A percentile compares a stretch with the other conserved stretches of the same genome.
Conservation (phyloP, 2,113 vertebrate genomes). For the Hepsetus odoe region DNA sequence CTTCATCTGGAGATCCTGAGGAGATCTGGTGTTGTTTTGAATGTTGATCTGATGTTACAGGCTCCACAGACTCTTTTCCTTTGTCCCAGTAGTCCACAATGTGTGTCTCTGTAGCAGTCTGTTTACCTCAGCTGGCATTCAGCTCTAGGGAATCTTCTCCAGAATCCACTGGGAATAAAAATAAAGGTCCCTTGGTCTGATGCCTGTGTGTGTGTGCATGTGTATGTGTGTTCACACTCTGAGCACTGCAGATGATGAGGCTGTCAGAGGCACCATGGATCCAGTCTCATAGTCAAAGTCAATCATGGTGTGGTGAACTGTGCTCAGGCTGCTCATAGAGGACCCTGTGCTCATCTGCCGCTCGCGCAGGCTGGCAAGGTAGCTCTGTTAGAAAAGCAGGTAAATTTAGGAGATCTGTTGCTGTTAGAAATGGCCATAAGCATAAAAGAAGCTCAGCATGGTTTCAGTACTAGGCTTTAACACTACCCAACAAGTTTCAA, state of each 20-base stretch:
- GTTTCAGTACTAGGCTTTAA: too few species aligned
- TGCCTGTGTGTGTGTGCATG: background rate
- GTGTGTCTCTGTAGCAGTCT: background rate
- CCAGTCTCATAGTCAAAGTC: conserved; percentile 84
- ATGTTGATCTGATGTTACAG: too few species aligned
- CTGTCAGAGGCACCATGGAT: conserved; percentile 80
- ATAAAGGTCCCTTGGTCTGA: background rate
- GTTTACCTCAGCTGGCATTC: background rate
- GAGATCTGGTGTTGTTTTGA: background rate
- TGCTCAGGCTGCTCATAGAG: conserved; percentile 75
- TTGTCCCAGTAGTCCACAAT: background rate
- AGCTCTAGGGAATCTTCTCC: background rate
- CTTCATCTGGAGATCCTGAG: background rate
- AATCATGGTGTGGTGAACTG: conserved; percentile 72
- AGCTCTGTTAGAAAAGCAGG: conserved; percentile 73
- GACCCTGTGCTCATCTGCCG: conserved; percentile 76
- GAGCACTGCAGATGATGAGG: conserved; percentile 63
- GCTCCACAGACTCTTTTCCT: background rate
- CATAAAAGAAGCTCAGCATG: background rate
- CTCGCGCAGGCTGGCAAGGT: conserved; percentile 82
- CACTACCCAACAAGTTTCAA: too few species aligned
- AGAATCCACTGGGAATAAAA: background rate
- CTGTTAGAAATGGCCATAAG: too few species aligned
- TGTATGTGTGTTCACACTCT: conserved; percentile 50
- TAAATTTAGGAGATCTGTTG: background rate